Base-by-base conservation (phyloP, 2,113 vertebrate species). In the Tetraodon nigroviridis region DNA sequence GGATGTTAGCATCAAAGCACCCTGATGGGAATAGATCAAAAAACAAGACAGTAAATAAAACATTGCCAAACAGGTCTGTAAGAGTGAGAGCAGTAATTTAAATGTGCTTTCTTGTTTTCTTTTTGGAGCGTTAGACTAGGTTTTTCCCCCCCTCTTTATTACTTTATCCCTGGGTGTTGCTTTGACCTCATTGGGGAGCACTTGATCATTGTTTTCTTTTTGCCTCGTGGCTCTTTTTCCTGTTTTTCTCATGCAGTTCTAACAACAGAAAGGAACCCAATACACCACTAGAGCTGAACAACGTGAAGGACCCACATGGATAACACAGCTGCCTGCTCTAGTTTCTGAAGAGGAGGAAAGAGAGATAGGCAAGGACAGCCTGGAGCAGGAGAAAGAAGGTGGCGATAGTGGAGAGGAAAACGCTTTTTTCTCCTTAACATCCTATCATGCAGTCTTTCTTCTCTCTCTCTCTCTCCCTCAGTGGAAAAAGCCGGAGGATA, bases 401-500 rank as follows among this genome's bases (percentile, higher is more conserved):
- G 54, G 37, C 15, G 49, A 53, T 41, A 51, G 51, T 45, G 45
- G 3, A 24, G 59, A 59, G 32, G 47, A 47, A 66, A 63, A 67
- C 54, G 14, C 15, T 59, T 29, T 52, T 66, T 70, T 71, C 13
- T 7, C 68, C 20, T 45, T 65, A 57, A 56, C 18, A 40, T 76
- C 55, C 67, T 60, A 63, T 71, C 57, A 61, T 11, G 17, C 55
- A n/a, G 58, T 58, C 57, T 60, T 64, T 54, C 71, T 62, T 69
- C 54, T 68, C 45, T 15, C 60, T 61, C 32, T 40, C 32, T 70
- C 58, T 65, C 53, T 51, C n/a, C 44, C 55, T 71, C 71, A 69
- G 73, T 73, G 73, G 75, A 78, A 70, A 82, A 76, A 75, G 70
- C 77, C 69, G 51, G 51, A 73, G 77, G 88, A 82, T 88, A 88